Percentiles rank a stretch among this genome's conserved stretches.
Evolutionary conservation across 2,888 invertebrate species (phyloP).

Genomic region (Trypoxylon attenuatum): DNA sequence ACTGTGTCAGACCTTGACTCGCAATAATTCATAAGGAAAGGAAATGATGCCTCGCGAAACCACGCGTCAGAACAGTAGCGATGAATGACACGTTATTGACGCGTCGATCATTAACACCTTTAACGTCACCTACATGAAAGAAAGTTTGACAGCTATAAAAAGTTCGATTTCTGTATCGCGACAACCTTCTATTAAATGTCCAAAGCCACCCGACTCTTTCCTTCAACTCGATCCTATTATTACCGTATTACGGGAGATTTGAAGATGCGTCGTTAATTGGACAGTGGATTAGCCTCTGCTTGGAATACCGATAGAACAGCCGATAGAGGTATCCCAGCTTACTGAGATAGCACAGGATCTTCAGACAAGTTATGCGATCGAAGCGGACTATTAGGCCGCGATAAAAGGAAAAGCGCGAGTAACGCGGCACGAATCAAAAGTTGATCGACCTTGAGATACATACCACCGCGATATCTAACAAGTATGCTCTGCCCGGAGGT

Average conservation of each 20-base stretch:
- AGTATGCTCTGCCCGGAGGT: not conserved
- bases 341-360: not conserved
- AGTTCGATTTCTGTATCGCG: too few relatives aligned
- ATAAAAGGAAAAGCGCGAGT: not conserved
- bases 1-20: too few relatives aligned
- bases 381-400: not conserved
- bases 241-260: not conserved
- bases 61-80: too few relatives aligned
- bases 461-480: not conserved
- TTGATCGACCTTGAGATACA: conserved; percentile 1
- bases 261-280: not conserved
- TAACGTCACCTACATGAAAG: too few relatives aligned
- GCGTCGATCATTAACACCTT: too few relatives aligned
- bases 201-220: too few relatives aligned
- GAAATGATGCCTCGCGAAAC: too few relatives aligned
- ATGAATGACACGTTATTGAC: too few relatives aligned
- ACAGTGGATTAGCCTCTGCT: not conserved
- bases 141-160: too few relatives aligned
- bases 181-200: too few relatives aligned
- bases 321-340: not conserved
- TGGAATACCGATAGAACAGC: not conserved
- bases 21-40: too few relatives aligned
- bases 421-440: not conserved
- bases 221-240: not conserved
- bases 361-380: not conserved